A percentile compares a stretch with the other conserved stretches of the same genome.
Conservation (phyloP, 2,113 vertebrate species). For the Pteropus alecto region DNA sequence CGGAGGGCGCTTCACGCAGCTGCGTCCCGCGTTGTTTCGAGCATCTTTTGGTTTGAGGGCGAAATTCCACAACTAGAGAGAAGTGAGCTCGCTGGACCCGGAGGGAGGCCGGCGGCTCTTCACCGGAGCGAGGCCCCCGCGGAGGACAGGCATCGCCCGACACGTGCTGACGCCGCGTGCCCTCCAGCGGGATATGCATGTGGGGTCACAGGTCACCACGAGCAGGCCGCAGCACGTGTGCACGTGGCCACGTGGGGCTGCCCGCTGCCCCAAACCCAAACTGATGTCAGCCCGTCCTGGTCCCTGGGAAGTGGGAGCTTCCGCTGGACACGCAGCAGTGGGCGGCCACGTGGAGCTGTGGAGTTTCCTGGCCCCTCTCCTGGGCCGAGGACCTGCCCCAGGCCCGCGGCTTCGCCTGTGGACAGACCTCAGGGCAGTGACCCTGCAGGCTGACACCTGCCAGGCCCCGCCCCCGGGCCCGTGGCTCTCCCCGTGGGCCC, state of each 20-base stretch:
- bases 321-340: background rate
- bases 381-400: no score
- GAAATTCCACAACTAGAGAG: background rate
- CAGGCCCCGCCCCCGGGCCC: background rate
- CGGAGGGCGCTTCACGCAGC: background rate
- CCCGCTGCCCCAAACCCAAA: background rate
- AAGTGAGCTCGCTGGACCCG: no score
- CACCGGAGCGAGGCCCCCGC: background rate
- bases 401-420: background rate
- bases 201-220: background rate
- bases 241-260: background rate
- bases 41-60: background rate
- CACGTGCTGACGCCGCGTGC: accelerated
- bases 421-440: background rate
- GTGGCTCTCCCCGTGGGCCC: background rate
- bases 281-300: accelerated
- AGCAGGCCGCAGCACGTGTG: background rate
- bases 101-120: accelerated
- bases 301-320: background rate
- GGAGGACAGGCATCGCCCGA: background rate
- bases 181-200: accelerated
- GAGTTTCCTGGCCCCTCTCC: background rate
- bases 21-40: background rate
- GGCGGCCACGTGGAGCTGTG: no score
- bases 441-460: background rate